Conservation (phyloP, 1,140 invertebrate genomes). For the Drosophila prosaltans region DNA sequence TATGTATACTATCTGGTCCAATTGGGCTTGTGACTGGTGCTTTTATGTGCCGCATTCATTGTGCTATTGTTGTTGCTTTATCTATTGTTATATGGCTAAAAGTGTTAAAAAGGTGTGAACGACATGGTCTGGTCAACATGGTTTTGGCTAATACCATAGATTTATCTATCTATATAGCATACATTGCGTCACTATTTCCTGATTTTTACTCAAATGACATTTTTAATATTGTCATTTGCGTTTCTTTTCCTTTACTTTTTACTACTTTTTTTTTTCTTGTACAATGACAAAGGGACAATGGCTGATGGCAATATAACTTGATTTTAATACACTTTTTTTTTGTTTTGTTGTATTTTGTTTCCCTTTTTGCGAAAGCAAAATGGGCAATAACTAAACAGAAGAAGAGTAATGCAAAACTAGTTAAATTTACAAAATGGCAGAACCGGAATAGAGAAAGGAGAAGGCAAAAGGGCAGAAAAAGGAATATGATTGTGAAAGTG, state of each 20-base stretch:
- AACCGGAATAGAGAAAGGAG: constrained; percentile 26
- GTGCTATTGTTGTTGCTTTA: constrained; percentile 32
- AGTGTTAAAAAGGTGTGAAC: constrained; percentile 34
- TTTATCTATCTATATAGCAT: not conserved
- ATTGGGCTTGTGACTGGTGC: constrained; percentile 35
- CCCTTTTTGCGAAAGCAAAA: constrained; percentile 38
- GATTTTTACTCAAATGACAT: constrained; percentile 13
- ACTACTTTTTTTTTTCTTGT: constrained; percentile 24
- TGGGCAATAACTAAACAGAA: constrained; percentile 50
- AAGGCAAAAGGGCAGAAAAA: constrained; percentile 18
- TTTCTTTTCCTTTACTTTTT: constrained; percentile 42
- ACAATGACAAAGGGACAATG: constrained; percentile 16
- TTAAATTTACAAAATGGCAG: constrained; percentile 3
- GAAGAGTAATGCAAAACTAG: constrained; percentile 2
- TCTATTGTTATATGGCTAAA: constrained; percentile 28
- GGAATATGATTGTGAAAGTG: not conserved
- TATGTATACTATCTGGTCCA: constrained; percentile 37
- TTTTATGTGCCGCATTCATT: constrained; percentile 28
- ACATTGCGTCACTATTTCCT: not conserved
- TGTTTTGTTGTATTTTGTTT: not conserved
- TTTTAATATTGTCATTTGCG: constrained; percentile 8
- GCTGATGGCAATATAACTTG: constrained; percentile 25
- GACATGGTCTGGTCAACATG: not conserved
- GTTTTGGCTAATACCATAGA: not conserved
- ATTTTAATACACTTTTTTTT: constrained; percentile 51